Conservation (phyloP, 2,797 vertebrate genomes). For the Sebastes paucispinis region DNA sequence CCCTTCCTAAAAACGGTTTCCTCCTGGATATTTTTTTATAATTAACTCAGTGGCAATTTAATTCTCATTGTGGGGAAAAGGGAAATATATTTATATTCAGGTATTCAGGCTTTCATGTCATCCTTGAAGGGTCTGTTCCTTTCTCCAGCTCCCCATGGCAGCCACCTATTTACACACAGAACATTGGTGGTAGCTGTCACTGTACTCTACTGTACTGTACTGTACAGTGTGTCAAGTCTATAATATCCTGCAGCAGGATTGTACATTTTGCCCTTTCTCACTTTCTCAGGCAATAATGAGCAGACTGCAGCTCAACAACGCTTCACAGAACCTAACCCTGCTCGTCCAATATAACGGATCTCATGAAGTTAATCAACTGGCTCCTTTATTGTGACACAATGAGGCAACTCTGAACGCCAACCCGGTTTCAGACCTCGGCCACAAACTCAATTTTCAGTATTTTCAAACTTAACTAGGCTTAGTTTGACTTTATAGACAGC, state of each 20-base stretch:
- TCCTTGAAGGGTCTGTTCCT: neutral
- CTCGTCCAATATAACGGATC: neutral
- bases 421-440: neutral
- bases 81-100: neutral
- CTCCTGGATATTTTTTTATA: neutral
- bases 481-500: neutral
- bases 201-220: neutral
- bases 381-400: neutral
- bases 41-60: neutral
- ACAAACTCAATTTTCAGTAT: neutral
- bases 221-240: neutral
- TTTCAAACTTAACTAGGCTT: neutral
- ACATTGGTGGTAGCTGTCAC: neutral
- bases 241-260: neutral
- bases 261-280: neutral
- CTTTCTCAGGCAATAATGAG: neutral
- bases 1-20: neutral
- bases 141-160: neutral
- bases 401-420: neutral
- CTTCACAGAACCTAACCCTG: neutral
- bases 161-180: neutral
- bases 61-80: neutral
- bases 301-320: neutral
- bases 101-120: neutral
- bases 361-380: neutral